Conservation (phyloP, 1,140 invertebrate species). For the Dinothrombium tinctorium region DNA sequence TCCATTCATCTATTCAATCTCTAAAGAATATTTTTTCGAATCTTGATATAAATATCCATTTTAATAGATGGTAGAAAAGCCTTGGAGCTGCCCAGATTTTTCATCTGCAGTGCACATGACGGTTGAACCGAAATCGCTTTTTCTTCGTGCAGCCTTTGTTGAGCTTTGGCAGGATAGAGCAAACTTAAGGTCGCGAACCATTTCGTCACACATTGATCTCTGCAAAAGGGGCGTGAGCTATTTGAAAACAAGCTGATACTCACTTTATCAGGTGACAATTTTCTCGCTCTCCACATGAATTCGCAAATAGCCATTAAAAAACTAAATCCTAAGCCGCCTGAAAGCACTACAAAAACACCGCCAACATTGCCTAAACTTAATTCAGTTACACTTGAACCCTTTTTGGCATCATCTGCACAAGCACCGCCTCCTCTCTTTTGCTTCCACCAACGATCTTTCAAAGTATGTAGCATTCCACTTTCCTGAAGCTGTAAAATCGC, state of each 20-base stretch:
- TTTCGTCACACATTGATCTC: slow-evolving; percentile 17
- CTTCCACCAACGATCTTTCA: slow-evolving; percentile 23
- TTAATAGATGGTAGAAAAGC: too few relatives aligned
- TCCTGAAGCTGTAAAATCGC: slow-evolving; percentile 25
- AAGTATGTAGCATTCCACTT: slow-evolving; percentile 20
- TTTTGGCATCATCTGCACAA: slow-evolving; percentile 14
- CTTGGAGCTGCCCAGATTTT: too few relatives aligned
- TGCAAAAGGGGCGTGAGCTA: slow-evolving; percentile 3
- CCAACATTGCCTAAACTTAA: slow-evolving; percentile 21
- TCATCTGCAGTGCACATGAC: too few relatives aligned
- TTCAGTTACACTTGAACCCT: slow-evolving; percentile 13
- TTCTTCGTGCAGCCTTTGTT: slow-evolving; percentile 14
- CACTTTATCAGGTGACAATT: slow-evolving; percentile 5
- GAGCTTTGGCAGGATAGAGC: slow-evolving; percentile 17
- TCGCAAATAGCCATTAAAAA: slow-evolving; percentile 14
- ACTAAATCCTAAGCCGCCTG: slow-evolving; percentile 22
- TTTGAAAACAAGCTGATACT: background rate
- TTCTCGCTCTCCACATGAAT: slow-evolving; percentile 14
- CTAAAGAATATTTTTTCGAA: too few relatives aligned
- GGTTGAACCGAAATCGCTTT: background rate
- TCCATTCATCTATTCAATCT: too few relatives aligned
- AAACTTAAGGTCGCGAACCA: slow-evolving; percentile 17
- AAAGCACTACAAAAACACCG: slow-evolving; percentile 28
- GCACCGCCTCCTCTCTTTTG: slow-evolving; percentile 16
- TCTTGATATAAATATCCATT: too few relatives aligned